A percentile compares a stretch with the other conserved stretches of the same genome.
Conservation (phyloP, 2,113 vertebrate species). For the Misgurnus mizolepis region DNA sequence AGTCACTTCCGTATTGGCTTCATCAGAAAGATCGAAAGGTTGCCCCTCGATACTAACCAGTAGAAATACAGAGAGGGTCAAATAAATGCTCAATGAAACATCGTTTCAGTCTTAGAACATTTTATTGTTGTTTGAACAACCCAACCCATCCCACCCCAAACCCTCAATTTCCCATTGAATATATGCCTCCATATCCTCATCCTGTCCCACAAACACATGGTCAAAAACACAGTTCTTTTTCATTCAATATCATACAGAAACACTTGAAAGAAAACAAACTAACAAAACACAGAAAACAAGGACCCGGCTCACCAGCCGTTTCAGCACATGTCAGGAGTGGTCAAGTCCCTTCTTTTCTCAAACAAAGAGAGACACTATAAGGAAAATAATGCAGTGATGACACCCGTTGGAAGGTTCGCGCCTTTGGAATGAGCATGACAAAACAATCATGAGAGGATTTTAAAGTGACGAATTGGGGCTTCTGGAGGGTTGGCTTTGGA, state of each 20-base stretch:
- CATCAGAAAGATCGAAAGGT: too few species aligned
- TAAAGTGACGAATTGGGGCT: slow-evolving; percentile 23
- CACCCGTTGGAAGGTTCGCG: slow-evolving; percentile 51
- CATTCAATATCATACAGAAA: slow-evolving; percentile 69
- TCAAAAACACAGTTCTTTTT: slow-evolving; percentile 75
- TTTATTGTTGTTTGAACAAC: slow-evolving; percentile 55
- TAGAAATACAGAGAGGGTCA: background rate
- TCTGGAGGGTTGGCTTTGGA: slow-evolving; percentile 31
- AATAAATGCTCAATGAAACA: slow-evolving; percentile 3
- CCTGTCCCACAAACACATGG: slow-evolving; percentile 71
- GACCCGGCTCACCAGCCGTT: slow-evolving; percentile 28
- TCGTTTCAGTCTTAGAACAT: slow-evolving; percentile 43
- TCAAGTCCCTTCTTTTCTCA: slow-evolving; percentile 63
- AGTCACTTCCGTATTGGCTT: too few species aligned
- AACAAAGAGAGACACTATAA: slow-evolving; percentile 56
- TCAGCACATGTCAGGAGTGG: slow-evolving; percentile 61
- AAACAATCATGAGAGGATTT: slow-evolving; percentile 40
- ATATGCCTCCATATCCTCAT: slow-evolving; percentile 60
- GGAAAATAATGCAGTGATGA: slow-evolving; percentile 44
- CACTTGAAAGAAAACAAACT: slow-evolving; percentile 57
- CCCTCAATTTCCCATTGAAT: slow-evolving; percentile 37
- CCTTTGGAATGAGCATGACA: slow-evolving; percentile 51
- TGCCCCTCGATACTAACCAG: too few species aligned
- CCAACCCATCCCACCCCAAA: slow-evolving; percentile 27
- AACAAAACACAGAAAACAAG: slow-evolving; percentile 46